These are phyloP conservation scores for Microhierax caerulescens DNA, from an alignment of 2,797 vertebrate genomes.

Conservation along the genomic window DNA sequence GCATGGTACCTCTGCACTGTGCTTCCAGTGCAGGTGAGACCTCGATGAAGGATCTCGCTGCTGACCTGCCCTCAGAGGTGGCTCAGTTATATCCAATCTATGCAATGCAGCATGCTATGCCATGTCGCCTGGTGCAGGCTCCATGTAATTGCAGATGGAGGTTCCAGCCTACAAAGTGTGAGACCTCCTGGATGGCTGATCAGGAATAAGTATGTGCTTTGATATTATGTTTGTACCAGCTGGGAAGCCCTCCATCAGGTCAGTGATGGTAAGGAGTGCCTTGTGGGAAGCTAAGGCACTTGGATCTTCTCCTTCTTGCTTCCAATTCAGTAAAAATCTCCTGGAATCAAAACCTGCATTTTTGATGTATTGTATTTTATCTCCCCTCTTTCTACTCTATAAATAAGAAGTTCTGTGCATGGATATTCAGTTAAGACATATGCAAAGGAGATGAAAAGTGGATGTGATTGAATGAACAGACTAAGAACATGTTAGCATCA, in stretches of 20 bases:
- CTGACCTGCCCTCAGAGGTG: not conserved
- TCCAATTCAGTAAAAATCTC: not conserved
- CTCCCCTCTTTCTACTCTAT: not conserved
- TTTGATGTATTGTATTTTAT: not conserved
- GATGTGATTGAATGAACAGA: not conserved
- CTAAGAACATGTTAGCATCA: not conserved
- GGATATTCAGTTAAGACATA: not conserved
- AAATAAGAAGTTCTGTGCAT: not conserved
- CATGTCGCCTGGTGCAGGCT: not conserved
- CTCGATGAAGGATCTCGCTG: accelerated
- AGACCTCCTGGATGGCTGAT: not conserved
- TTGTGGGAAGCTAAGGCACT: not conserved
- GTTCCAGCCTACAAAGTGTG: not conserved
- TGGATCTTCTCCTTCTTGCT: not conserved
- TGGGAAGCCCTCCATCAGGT: not conserved
- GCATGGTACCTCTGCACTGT: accelerated
- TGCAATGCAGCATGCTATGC: accelerated
- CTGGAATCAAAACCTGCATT: not conserved
- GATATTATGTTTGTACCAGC: not conserved
- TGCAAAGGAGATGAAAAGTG: not conserved
- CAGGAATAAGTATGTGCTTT: not conserved
- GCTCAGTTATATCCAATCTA: not conserved
- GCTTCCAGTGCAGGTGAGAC: not conserved
- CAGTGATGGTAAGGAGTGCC: not conserved
- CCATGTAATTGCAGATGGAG: not conserved